These are phyloP conservation scores for Chanos chanos DNA, from an alignment of 2,797 vertebrate species.

Conservation along the genomic window DNA sequence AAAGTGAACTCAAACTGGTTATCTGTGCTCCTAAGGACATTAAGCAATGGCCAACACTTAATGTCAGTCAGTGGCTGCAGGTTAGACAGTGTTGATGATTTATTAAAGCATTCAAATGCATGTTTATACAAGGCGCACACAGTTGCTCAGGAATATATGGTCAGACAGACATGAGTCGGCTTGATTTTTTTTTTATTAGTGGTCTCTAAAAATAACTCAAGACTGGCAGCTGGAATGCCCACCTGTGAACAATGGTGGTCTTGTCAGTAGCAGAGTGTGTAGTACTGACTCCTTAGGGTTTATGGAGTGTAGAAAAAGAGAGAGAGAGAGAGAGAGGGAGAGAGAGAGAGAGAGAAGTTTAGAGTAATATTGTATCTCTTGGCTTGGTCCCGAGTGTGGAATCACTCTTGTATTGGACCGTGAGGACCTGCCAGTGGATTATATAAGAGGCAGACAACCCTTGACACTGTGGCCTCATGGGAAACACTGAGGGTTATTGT, in stretches of 20 bases:
- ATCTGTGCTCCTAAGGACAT: too few species aligned
- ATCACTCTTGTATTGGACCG: conserved; percentile 42
- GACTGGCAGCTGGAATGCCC: conserved; percentile 29
- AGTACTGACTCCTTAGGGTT: conserved; percentile 8
- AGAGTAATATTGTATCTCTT: conserved; percentile 24
- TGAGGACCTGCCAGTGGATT: conserved; percentile 38
- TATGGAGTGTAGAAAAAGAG: neutral
- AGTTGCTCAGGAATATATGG: neutral
- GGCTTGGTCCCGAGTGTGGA: conserved; percentile 28
- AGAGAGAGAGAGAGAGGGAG: neutral
- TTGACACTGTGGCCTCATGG: conserved; percentile 22
- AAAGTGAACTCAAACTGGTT: too few species aligned
- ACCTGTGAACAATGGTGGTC: conserved; percentile 38
- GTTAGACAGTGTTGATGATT: too few species aligned
- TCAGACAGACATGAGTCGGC: neutral
- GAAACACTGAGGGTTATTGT: conserved; percentile 7
- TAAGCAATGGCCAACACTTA: too few species aligned
- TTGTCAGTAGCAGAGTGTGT: conserved; percentile 15
- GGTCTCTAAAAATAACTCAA: conserved; percentile 41
- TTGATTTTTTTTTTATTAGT: conserved; percentile 21
- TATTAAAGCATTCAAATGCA: too few species aligned
- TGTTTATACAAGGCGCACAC: too few species aligned
- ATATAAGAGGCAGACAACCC: conserved; percentile 47
- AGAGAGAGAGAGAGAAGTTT: neutral
- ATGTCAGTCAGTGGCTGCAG: too few species aligned